phyloP scores from a whole-genome alignment of 2,113 vertebrate genomes.

The Rhineura floridana region DNA sequence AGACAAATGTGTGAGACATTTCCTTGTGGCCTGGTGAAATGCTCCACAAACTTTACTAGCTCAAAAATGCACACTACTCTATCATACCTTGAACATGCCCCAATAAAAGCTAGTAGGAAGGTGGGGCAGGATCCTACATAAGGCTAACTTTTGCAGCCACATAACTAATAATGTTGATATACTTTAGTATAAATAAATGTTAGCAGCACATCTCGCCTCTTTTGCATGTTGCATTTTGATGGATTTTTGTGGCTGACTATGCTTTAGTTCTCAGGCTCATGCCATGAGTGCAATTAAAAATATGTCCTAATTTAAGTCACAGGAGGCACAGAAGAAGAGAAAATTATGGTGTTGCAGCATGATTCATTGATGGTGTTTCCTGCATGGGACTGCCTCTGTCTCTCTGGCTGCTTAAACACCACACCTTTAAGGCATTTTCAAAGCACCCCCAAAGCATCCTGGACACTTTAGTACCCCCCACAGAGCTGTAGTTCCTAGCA shows the following conservation, averaged over 20 bases:
- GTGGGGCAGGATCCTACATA: neutral
- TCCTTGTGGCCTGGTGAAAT: neutral
- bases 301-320: neutral
- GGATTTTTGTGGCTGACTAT: neutral
- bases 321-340: conserved; percentile 12
- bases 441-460: no score
- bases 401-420: no score
- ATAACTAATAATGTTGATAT: neutral
- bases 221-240: neutral
- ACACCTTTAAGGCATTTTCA: no score
- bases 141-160: neutral
- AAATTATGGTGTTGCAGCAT: accelerated
- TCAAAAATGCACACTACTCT: neutral
- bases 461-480: no score
- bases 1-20: neutral
- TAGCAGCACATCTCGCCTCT: neutral
- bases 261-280: neutral
- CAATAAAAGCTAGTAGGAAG: neutral
- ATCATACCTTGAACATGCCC: neutral
- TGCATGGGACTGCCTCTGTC: neutral
- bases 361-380: neutral
- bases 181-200: neutral
- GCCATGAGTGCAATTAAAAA: neutral
- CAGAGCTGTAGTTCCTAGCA: no score
- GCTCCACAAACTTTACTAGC: neutral